Conservation (phyloP, 2,888 invertebrate species). For the Encarsia formosa region DNA sequence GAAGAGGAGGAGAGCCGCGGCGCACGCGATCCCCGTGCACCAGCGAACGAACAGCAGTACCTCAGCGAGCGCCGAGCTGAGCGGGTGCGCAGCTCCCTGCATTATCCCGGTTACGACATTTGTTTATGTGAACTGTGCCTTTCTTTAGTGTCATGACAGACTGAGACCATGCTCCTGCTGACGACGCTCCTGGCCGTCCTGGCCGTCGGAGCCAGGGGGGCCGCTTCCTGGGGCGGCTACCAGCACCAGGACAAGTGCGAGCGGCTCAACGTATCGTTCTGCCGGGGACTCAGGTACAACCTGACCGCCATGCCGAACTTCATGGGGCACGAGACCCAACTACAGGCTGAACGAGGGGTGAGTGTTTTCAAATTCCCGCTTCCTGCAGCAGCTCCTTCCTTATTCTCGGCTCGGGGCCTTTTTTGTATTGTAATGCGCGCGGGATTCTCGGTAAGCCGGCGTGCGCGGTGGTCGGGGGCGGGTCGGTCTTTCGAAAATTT, state of each 20-base stretch:
- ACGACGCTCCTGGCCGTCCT: constrained; percentile 21
- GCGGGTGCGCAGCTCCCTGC: constrained; percentile 12
- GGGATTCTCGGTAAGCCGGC: too few species aligned
- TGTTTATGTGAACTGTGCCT: too few species aligned
- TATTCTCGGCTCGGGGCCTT: too few species aligned
- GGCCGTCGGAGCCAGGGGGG: constrained; percentile 23
- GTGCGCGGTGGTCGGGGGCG: too few species aligned
- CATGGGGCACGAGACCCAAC: constrained; percentile 75
- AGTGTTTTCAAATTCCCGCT: too few species aligned
- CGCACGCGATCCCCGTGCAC: not conserved
- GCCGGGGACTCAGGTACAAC: constrained; percentile 80
- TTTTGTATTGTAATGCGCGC: too few species aligned
- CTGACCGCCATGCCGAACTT: constrained; percentile 84
- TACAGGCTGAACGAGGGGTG: constrained; percentile 76
- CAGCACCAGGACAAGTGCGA: constrained; percentile 65
- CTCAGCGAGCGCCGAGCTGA: constrained; percentile 24
- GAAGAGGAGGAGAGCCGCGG: too few species aligned
- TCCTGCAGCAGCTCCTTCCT: too few species aligned
- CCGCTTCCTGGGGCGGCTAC: constrained; percentile 47
- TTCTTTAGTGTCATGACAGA: too few species aligned
- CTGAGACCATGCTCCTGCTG: not conserved
- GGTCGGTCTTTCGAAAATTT: too few species aligned
- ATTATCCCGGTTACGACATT: too few species aligned
- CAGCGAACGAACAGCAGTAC: constrained; percentile 12
- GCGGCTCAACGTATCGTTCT: constrained; percentile 72